A percentile compares a stretch with the other conserved stretches of the same genome.
Conservation (phyloP, 1,140 invertebrate genomes). For the Drosophila micromelanica region DNA sequence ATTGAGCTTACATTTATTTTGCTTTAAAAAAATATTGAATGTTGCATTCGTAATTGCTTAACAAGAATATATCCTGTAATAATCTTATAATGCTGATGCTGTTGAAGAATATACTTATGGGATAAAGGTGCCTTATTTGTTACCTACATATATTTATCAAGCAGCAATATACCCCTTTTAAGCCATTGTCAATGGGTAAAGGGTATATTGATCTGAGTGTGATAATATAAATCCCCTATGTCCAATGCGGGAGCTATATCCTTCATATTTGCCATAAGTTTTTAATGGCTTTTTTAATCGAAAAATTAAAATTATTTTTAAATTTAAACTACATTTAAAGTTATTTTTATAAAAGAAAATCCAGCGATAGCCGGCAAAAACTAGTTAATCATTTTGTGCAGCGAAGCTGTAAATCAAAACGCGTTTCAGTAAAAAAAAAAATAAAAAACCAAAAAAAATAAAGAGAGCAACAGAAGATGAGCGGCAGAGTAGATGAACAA, state of each 20-base stretch:
- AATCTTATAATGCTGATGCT: no score
- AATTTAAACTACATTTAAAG: slow-evolving; percentile 15
- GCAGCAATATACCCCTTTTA: no score
- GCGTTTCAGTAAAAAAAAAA: slow-evolving; percentile 21
- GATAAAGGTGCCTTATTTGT: no score
- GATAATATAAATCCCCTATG: no score
- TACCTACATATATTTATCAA: no score
- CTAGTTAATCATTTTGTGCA: slow-evolving; percentile 35
- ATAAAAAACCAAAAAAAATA: neutral
- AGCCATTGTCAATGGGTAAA: no score
- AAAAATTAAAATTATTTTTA: neutral
- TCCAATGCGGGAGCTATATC: no score
- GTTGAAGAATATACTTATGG: no score
- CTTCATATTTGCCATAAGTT: neutral
- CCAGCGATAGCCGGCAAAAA: slow-evolving; percentile 38
- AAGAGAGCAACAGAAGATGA: neutral
- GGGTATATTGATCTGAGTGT: no score
- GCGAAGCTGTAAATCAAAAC: slow-evolving; percentile 46
- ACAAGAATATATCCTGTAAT: neutral
- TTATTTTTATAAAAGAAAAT: slow-evolving; percentile 34
- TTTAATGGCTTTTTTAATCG: neutral
- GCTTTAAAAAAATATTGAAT: neutral
- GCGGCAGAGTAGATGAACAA: slow-evolving; percentile 20
- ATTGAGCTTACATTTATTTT: neutral
- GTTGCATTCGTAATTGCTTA: neutral